Base-by-base conservation (phyloP, 2,888 invertebrate genomes). In the Leucania comma region DNA sequence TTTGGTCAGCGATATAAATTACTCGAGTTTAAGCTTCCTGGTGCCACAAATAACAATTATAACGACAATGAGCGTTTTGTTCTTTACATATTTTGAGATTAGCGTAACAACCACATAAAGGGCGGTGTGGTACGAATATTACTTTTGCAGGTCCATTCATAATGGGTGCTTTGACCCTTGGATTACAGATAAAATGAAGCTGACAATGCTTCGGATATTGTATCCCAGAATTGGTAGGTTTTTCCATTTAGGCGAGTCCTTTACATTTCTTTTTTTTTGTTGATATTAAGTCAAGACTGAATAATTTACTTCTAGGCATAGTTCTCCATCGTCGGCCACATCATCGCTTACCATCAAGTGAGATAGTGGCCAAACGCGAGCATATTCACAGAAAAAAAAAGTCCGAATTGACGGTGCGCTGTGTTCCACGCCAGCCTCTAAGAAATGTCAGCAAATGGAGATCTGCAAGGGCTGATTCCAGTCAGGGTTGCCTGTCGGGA, bases 81-180 rank as follows among this genome's bases (percentile, higher is more conserved):
- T 80, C 57, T 67, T 62, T 58, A 71, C 72, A 76, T 70, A 67
- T 81, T 70, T 76, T 57, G 61, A 51, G 74, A 74, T 80, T 75
- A 73, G 63, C 67, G 60, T 71, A 57, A 63, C 60, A 66, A 50
- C 58, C 60, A 56, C 29, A 61, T 69, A 73, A 71, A 78, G 46
- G 64, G 29, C 60, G 46, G 56, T 78, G 51, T 64, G 50, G 42
- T 61, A 53, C 46, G 29, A 61, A 22, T 57, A 57, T 56, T 61
- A 72, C 24, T 79, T 72, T 64, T 26, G 48, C 54, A 48, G 46
- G 20, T 10, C 12, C 48, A 22, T 78, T 64, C 35, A 35, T 51
- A 63, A 71, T 50, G 53, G 60, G 64, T 58, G 35, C 53, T 77
- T 54, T 65, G 68, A 68, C 78, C 77, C 63, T 57, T 53, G 60